Conservation (phyloP, 2,888 invertebrate genomes). For the Andrena marginata region DNA sequence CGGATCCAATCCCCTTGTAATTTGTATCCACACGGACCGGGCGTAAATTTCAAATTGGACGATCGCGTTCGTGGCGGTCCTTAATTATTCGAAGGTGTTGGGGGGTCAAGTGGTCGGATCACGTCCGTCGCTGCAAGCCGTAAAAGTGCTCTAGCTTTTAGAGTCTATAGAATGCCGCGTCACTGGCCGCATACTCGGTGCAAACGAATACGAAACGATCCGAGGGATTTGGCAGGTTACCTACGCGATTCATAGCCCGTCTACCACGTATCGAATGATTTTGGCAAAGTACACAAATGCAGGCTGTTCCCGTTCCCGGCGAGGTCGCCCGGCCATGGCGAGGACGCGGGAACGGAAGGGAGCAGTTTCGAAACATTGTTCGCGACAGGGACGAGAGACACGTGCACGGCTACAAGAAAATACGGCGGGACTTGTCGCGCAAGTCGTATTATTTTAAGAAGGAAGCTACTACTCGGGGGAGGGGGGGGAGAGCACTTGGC, state of each 20-base stretch:
- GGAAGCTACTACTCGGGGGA: slow-evolving; percentile 30
- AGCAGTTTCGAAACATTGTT: slow-evolving; percentile 4
- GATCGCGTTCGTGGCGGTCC: slow-evolving; percentile 12
- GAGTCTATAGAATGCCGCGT: neutral
- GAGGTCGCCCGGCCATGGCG: neutral
- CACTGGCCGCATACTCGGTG: too few relatives aligned
- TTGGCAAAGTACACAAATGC: neutral
- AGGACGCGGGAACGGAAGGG: neutral
- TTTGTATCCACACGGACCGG: slow-evolving; percentile 36
- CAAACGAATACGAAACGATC: too few relatives aligned
- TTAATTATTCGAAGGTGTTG: slow-evolving; percentile 51
- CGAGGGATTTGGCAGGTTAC: too few relatives aligned
- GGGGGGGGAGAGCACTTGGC: slow-evolving; percentile 18
- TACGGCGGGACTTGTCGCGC: slow-evolving; percentile 23
- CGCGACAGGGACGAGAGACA: slow-evolving; percentile 20
- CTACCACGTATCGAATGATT: neutral
- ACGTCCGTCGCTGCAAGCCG: neutral
- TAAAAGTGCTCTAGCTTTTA: too few relatives aligned
- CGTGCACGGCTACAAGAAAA: slow-evolving; percentile 43
- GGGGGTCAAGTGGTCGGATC: neutral
- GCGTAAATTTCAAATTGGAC: slow-evolving; percentile 60
- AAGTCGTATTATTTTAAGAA: slow-evolving; percentile 60
- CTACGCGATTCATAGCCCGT: too few relatives aligned
- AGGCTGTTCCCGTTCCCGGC: neutral
- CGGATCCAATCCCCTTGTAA: slow-evolving; percentile 51